Evolutionary conservation across 2,888 invertebrate genomes (phyloP), one percentile per base, ranked within the genome.

Genomic region (Notodonta dromedarius): DNA sequence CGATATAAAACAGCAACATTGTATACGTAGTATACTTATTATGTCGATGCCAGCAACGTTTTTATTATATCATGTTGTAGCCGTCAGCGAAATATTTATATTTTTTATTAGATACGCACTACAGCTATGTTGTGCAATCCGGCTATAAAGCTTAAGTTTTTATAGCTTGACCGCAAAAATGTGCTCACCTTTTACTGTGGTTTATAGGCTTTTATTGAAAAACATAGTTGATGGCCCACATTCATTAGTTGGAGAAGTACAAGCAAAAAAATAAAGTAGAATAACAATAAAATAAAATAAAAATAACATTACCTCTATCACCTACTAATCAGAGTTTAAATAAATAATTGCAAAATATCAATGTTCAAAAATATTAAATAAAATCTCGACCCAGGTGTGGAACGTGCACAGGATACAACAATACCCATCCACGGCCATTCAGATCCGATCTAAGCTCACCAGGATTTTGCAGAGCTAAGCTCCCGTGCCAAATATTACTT

Each of bases 401-500:
- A 14, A 50, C 50, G 50, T 16, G 42, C 56, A 44, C 16, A 44
- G n/a, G 24, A 24, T n/a, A 16, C 16, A 42, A 56, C 56, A 56
- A 56, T 44, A 55, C 24, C 44, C 7, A 24, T 16, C 24, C 24
- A 24, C 44, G 9, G 54, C 58, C 62, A 66, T 64, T 61, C 60
- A 65, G 67, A 78, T 78, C 69, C 69, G 70, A 74, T 73, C 71
- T 63, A 59, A 73, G 71, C 71, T 74, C 71, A 69, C 70, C 71
- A 69, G 73, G 74, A 76, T 79, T 78, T 74, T 75, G 73, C 73
- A 70, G 65, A 75, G 70, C 68, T 74, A 68, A 74, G 74, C 70
- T 77, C 74, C 67, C 69, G 71, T 72, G 74, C 73, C 77, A 79
- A 78, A 77, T 79, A 80, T 82, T 78, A 80, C 75, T 80, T 82